Evolutionary conservation across 2,797 vertebrate species (phyloP), one percentile per base, ranked within the genome.

Genomic region (Ctenochaetus hawaiiensis): DNA sequence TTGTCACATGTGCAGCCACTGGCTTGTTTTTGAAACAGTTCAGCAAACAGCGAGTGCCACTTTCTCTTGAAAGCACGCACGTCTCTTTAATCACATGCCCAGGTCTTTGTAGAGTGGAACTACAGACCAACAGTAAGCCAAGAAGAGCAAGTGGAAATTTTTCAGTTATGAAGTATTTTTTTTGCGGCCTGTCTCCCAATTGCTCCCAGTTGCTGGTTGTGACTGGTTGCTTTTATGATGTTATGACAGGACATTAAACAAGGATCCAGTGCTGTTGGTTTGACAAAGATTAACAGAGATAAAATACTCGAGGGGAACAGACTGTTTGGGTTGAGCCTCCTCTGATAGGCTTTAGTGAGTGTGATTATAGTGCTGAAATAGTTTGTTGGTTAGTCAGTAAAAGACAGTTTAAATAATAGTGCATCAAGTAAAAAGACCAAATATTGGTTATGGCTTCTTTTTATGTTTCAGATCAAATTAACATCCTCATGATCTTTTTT

Each of bases 21-120:
- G 41, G 57, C 34, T n/a, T 74, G 72, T 30, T 80, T 81, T 63
- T 53, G 56, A 67, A 53, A 43, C 48, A 56, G 64, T 63, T 81
- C 17, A 5, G 44, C 59, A 67, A 66, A 54, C 58, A n/a, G 74
- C 75, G 47, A 41, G 57, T 54, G 70, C 70, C 4, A 37, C n/a
- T 64, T 62, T 71, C 70, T 54, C 57, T 43, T 11, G 16, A 23
- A 72, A 77, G 44, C 76, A 71, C 9, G 76, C 70, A 69, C 73
- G 63, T 41, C 26, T 77, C 59, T 51, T 6, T 2, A 14, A 23
- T 58, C 59, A 51, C 26, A 17, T 30, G 52, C n/a, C 16, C 54
- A 16, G 37, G 16, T 18, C 23, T 54, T 41, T 72, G 18, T 26
- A 5, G 26, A 6, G 72, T 12, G 17, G 20, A 68, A 62, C 56